A percentile compares a stretch with the other conserved stretches of the same genome.
Conservation (phyloP, 2,797 vertebrate genomes). For the Synanceia verrucosa region DNA sequence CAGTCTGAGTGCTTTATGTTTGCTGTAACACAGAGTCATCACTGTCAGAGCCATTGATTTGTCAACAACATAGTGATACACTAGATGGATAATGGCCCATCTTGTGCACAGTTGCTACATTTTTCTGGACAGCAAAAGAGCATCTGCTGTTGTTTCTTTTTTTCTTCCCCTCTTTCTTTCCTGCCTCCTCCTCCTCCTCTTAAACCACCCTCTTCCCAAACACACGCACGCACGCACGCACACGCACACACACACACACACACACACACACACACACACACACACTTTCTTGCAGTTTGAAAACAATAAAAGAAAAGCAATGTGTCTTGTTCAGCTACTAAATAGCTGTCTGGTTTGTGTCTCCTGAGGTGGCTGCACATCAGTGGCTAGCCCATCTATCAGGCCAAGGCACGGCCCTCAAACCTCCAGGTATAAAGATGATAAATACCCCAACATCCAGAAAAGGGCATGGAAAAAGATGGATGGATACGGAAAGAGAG, state of each 20-base stretch:
- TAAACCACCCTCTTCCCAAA: conserved; percentile 37
- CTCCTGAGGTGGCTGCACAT: conserved; percentile 83
- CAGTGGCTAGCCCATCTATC: conserved; percentile 80
- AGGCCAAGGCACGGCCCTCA: conserved; percentile 71
- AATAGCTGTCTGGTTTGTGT: conserved; percentile 85
- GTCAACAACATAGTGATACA: conserved; percentile 78
- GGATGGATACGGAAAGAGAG: conserved; percentile 60
- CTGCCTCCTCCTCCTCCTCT: conserved; percentile 31
- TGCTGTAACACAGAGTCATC: conserved; percentile 76
- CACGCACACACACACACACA: conserved; percentile 46
- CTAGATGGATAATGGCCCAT: conserved; percentile 75
- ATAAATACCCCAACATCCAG: conserved; percentile 76
- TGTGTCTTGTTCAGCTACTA: conserved; percentile 85
- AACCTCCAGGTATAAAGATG: conserved; percentile 81
- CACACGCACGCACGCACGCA: conserved; percentile 39
- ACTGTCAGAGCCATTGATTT: conserved; percentile 78
- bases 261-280: conserved; percentile 49
- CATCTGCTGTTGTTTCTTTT: conserved; percentile 56
- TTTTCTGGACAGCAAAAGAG: conserved; percentile 67
- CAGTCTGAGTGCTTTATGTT: conserved; percentile 78
- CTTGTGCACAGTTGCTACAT: conserved; percentile 65
- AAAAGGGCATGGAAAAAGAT: conserved; percentile 62
- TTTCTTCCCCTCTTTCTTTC: conserved; percentile 17
- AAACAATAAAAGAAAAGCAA: conserved; percentile 84
- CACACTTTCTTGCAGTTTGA: conserved; percentile 69